A percentile compares a stretch with the other conserved stretches of the same genome.
These are phyloP conservation scores for Drosophila dives DNA, from an alignment of 2,888 invertebrate genomes.

Conservation along the genomic window DNA sequence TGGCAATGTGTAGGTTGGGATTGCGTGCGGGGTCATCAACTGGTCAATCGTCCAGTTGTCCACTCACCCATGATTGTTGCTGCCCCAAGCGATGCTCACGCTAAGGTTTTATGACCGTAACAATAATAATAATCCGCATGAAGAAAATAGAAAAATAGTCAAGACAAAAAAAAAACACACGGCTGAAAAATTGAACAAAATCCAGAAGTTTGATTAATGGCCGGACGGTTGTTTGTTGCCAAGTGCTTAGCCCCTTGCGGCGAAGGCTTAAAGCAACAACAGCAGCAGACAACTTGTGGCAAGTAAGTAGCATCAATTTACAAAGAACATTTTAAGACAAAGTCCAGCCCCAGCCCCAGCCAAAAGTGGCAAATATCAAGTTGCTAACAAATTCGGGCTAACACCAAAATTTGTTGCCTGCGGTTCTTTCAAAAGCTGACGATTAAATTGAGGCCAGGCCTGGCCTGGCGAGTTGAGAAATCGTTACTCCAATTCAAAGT, in stretches of 20 bases:
- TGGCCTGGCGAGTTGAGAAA: slow-evolving; percentile 22
- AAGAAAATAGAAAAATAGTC: slow-evolving; percentile 24
- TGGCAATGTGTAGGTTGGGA: slow-evolving; percentile 7
- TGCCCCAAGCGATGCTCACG: slow-evolving; percentile 12
- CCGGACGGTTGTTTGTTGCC: slow-evolving; percentile 5
- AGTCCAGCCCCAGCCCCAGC: slow-evolving; percentile 2
- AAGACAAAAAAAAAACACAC: slow-evolving; percentile 14
- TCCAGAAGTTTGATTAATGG: slow-evolving; percentile 57
- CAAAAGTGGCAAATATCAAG: slow-evolving; percentile 17
- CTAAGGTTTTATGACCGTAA: slow-evolving; percentile 51
- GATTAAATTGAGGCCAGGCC: slow-evolving; percentile 41
- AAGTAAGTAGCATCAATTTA: slow-evolving; percentile 21
- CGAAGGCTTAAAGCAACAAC: slow-evolving; percentile 20
- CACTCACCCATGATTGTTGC: not conserved
- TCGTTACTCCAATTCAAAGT: slow-evolving; percentile 17
- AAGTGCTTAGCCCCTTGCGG: slow-evolving; percentile 38
- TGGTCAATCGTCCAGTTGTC: slow-evolving; percentile 18
- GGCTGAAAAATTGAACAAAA: slow-evolving; percentile 42
- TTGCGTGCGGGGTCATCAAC: slow-evolving; percentile 62
- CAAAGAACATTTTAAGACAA: slow-evolving; percentile 29
- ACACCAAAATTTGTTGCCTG: slow-evolving; percentile 9
- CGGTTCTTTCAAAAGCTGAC: slow-evolving; percentile 21
- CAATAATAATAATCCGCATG: slow-evolving; percentile 49
- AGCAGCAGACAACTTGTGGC: slow-evolving; percentile 2
- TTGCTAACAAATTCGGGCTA: slow-evolving; percentile 26